Evolutionary conservation across 2,888 invertebrate species (phyloP), one percentile per base, ranked within the genome.

Genomic region (Lacanobia oleracea): DNA sequence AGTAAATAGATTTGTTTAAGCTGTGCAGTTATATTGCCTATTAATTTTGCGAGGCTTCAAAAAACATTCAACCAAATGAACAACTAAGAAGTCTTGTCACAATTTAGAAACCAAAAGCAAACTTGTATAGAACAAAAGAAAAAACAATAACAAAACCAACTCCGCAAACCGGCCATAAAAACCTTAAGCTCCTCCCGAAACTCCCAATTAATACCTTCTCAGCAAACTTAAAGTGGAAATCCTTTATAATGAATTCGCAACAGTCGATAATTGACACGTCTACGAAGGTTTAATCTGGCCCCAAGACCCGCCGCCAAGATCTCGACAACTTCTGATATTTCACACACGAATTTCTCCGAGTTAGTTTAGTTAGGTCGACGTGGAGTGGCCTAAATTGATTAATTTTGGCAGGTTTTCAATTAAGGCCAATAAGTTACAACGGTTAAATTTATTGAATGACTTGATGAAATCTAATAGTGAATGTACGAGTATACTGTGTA

Each of bases 261-360:
- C 89, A 88, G 85, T 87, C 88, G 89, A 89, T 92, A 93, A 92
- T 93, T 93, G 93, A 92, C 93, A 92, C 90, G 90, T 92, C 89
- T 88, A 77, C 80, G 79, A 86, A 85, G 89, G 88, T 88, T 89
- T 90, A 88, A 91, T 90, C 91, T 78, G 79, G 77, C 73, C 81
- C 75, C 85, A 84, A 86, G 88, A 83, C 84, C 82, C 84, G 85
- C 87, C 87, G 87, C 88, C 88, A 89, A 91, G 89, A 90, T 90
- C 90, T 88, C 89, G 86, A 89, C 88, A 92, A 93, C 91, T 92
- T 91, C 90, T 91, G 92, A 94, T 93, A 92, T 93, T 93, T 93
- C 92, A 90, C 93, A 92, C 91, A 90, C 89, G 88, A 91, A 90
- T 89, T 90, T 91, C 85, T 87, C 82, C 78, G 77, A 85, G 85